Evolutionary conservation across 2,113 vertebrate genomes (phyloP), one percentile per base, ranked within the genome.

Genomic region (Drymodes brunneopygia): DNA sequence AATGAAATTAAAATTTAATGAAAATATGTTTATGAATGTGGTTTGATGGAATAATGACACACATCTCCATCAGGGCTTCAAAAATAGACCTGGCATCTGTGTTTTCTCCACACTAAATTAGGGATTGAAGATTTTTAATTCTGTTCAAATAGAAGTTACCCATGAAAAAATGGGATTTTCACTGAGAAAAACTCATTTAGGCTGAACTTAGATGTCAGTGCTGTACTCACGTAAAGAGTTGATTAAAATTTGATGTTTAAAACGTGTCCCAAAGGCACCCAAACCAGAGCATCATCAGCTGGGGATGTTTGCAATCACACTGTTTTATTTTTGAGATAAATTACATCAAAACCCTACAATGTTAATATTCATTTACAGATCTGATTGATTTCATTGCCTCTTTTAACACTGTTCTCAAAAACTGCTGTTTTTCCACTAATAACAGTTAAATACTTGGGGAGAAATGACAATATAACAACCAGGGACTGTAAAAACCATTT

Each of bases 351-450:
- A 15, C 2, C 8, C 22, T 22, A 12, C 3, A 64, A 10, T 5
- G 33, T 31, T 50, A 38, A 21, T 28, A 12, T 42, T 65, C 42
- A 61, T 70, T 80, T 44, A 48, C 10, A 91, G 6, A 45, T 23
- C 57, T 27, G 23, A 74, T 8, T 15, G 14, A 61, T 73, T 67
- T 81, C 8, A n/a, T 3, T 35, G 27, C 57, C n/a, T 62, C 35
- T n/a, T 61, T 48, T 20, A 72, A 58, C 25, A 47, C 5, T 4
- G 1, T 50, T 81, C 33, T 88, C 62, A 11, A 40, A 67, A 80
- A 5, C 0, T 3, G 10, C 0, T 36, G 4, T 22, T 74, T 74
- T 40, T 44, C n/a, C n/a, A 86, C 10, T n/a, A 4, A 23, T 12
- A 67, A 53, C 21, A 17, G 12, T 31, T 22, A 56, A 86, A 67